Evolutionary conservation across 2,797 vertebrate genomes (phyloP).

Genomic region (Falco rusticolus): DNA sequence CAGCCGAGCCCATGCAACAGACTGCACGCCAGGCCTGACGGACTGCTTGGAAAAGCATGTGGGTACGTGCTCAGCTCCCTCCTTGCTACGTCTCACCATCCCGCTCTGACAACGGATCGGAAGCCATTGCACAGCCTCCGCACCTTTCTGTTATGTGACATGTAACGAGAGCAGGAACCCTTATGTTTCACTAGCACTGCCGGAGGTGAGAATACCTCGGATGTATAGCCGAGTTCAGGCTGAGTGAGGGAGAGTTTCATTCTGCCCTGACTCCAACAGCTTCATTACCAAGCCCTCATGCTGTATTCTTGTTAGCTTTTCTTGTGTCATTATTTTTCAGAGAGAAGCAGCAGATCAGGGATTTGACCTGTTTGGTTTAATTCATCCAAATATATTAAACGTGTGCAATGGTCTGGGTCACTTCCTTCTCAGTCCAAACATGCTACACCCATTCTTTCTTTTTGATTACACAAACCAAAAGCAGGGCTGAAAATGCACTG

Average conservation of each 20-base stretch:
- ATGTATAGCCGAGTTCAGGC: neutral
- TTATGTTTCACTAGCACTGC: neutral
- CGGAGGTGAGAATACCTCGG: neutral
- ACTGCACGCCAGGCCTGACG: fast-evolving
- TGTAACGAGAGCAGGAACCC: neutral
- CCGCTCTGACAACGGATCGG: fast-evolving
- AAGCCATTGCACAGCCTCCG: neutral
- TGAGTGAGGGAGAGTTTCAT: neutral
- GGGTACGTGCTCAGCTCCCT: neutral
- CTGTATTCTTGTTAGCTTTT: neutral
- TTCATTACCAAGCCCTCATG: neutral
- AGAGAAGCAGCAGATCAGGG: neutral
- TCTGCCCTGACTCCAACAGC: neutral
- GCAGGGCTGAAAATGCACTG: neutral
- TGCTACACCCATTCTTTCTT: conserved; percentile 1
- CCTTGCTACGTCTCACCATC: neutral
- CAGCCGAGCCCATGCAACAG: neutral
- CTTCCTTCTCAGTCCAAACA: conserved; percentile 29
- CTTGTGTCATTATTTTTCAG: neutral
- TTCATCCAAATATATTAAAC: conserved; percentile 6
- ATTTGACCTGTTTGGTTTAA: conserved; percentile 35
- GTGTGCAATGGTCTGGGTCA: neutral
- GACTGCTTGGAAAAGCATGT: neutral
- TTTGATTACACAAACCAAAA: conserved; percentile 24
- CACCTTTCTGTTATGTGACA: neutral